Percentiles rank a stretch among this genome's conserved stretches.
These are phyloP conservation scores for Chaenodraco wilsoni DNA, from an alignment of 2,797 vertebrate genomes.

Conservation along the genomic window DNA sequence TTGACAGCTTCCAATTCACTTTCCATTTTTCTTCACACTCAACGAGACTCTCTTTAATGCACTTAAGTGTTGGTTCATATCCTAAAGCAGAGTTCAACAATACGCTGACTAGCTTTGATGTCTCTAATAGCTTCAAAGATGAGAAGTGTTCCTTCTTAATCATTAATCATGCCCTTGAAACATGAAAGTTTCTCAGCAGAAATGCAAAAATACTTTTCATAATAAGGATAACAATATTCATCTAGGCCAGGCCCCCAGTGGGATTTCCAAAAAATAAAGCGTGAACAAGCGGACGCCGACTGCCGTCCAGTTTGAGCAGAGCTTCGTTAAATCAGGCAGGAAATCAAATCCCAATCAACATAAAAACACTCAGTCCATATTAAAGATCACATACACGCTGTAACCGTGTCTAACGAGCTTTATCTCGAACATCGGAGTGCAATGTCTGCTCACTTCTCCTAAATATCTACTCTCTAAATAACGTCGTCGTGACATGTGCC, in stretches of 20 bases:
- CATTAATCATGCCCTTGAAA: conserved; percentile 77
- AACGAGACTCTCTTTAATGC: conserved; percentile 32
- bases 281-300: conserved; percentile 38
- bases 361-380: conserved; percentile 46
- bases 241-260: conserved; percentile 54
- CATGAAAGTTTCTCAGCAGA: conserved; percentile 57
- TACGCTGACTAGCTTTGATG: conserved; percentile 70
- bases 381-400: conserved; percentile 48
- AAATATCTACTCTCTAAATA: conserved; percentile 39
- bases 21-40: conserved; percentile 28
- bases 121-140: conserved; percentile 66
- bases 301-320: conserved; percentile 52
- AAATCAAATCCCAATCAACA: conserved; percentile 38
- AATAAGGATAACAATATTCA: conserved; percentile 64
- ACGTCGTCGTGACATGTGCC: conserved; percentile 26
- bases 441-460: conserved; percentile 18
- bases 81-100: conserved; percentile 68
- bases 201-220: conserved; percentile 55
- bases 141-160: conserved; percentile 71
- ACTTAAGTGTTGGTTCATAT: conserved; percentile 43
- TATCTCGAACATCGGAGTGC: conserved; percentile 20
- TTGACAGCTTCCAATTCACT: conserved; percentile 36
- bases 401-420: conserved; percentile 34
- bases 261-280: conserved; percentile 55
- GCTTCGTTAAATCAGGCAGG: conserved; percentile 33